Evolutionary conservation across 2,797 vertebrate genomes (phyloP).

Genomic region (Molossus molossus): DNA sequence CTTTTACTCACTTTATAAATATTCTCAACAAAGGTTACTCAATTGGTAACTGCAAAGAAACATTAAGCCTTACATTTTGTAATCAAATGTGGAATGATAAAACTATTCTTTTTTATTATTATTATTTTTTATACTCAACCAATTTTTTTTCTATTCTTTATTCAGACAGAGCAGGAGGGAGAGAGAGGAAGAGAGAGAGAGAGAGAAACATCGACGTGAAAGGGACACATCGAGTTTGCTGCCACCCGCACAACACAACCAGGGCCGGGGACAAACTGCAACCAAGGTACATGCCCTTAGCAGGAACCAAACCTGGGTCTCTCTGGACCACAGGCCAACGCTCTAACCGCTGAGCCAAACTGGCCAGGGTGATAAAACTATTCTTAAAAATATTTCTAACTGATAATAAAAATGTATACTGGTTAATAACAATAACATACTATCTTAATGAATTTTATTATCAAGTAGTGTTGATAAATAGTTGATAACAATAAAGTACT

Average conservation of each 20-base stretch:
- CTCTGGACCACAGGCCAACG: too few relatives aligned
- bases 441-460: not conserved
- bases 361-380: not conserved
- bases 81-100: constrained; percentile 8
- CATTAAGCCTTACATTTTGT: not conserved
- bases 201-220: too few relatives aligned
- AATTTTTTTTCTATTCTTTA: too few relatives aligned
- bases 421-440: not conserved
- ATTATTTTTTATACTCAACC: too few relatives aligned
- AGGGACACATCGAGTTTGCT: too few relatives aligned
- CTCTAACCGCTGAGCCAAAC: too few relatives aligned
- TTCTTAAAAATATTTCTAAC: constrained; percentile 8
- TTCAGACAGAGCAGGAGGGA: too few relatives aligned
- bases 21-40: not conserved
- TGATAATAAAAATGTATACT: constrained; percentile 26
- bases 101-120: not conserved
- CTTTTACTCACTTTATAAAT: not conserved
- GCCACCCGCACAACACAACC: too few relatives aligned
- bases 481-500: not conserved
- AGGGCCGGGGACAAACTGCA: too few relatives aligned
- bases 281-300: too few relatives aligned
- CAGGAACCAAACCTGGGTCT: too few relatives aligned
- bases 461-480: not conserved
- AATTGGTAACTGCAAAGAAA: not conserved
- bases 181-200: too few relatives aligned